phyloP scores from a whole-genome alignment of 2,113 vertebrate species.

The Axis porcinus region DNA sequence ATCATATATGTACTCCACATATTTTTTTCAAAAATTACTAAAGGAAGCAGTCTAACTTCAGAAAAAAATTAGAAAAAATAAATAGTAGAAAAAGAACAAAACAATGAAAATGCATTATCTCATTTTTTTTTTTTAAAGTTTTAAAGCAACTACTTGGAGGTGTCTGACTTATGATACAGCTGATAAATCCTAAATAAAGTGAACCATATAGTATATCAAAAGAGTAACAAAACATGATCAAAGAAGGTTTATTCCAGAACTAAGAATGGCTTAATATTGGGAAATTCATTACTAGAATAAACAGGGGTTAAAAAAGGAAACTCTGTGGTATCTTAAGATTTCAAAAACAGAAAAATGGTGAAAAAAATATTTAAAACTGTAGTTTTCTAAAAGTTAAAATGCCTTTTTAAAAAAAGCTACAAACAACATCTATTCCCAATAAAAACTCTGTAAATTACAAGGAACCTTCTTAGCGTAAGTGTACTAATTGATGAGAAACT shows the following conservation, averaged over 20 bases:
- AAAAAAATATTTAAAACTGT: background rate
- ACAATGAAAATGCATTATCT: background rate
- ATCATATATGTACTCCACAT: background rate
- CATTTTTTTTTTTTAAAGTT: background rate
- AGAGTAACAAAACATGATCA: background rate
- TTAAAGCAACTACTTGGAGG: background rate
- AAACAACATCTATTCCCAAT: background rate
- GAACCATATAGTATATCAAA: background rate
- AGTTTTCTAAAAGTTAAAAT: background rate
- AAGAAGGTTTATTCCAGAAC: background rate
- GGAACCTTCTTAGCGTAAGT: background rate
- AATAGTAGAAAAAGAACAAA: constrained; percentile 2
- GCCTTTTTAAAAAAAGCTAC: background rate
- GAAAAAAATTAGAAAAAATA: background rate
- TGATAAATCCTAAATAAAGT: background rate
- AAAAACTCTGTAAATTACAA: background rate
- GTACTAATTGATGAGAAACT: background rate
- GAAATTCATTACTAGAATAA: background rate
- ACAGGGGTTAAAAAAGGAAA: background rate
- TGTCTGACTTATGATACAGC: background rate
- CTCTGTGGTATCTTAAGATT: background rate
- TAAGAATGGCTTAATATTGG: background rate
- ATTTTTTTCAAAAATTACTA: background rate
- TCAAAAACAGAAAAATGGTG: background rate
- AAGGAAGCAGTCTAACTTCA: background rate